Conservation (phyloP, 2,113 vertebrate species). For the Phaetusa simplex region DNA sequence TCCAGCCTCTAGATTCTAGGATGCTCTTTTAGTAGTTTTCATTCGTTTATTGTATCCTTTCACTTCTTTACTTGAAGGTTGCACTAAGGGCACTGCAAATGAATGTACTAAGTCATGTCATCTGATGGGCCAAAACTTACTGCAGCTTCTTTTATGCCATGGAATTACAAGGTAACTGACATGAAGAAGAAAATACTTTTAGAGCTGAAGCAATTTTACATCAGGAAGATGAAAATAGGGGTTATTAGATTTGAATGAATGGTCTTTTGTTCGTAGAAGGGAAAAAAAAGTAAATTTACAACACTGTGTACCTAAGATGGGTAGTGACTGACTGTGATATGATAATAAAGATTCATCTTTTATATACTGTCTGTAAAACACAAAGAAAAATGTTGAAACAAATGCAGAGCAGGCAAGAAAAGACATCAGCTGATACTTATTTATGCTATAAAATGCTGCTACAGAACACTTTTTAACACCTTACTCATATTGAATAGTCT, state of each 20-base stretch:
- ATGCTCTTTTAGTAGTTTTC: background rate
- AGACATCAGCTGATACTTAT: background rate
- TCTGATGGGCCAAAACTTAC: background rate
- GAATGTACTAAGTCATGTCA: background rate
- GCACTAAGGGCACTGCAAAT: background rate
- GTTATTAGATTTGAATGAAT: background rate
- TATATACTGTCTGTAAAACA: background rate
- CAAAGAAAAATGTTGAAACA: background rate
- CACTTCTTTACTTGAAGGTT: background rate
- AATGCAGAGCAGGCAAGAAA: background rate
- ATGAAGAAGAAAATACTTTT: background rate
- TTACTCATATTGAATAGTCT: background rate
- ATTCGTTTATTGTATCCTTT: background rate
- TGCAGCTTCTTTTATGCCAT: background rate
- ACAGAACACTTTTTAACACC: background rate
- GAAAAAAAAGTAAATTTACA: background rate
- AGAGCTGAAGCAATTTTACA: background rate
- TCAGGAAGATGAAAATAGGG: background rate
- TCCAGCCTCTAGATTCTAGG: background rate
- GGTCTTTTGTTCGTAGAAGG: background rate
- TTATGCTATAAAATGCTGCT: background rate
- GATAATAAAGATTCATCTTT: background rate
- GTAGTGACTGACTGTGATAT: background rate
- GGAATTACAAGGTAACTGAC: background rate
- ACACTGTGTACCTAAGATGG: background rate